Percentiles rank a stretch among this genome's conserved stretches.
Evolutionary conservation across 2,113 vertebrate genomes (phyloP).

Genomic region (Corythornis vintsioides): DNA sequence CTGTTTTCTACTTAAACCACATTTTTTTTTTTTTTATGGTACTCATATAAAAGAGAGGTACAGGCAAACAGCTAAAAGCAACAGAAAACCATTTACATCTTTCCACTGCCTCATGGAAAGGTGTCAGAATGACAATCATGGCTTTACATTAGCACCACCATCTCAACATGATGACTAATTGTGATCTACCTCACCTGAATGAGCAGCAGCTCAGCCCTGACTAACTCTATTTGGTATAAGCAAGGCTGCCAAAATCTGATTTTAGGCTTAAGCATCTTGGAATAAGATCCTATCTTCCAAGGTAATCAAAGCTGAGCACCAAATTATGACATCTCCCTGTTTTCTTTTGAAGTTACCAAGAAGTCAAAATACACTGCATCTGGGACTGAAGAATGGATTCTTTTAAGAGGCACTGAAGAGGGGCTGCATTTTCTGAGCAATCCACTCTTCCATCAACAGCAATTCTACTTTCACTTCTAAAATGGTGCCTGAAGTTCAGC

Average conservation of each 20-base stretch:
- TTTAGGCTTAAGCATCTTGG: neutral
- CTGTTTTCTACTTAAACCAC: neutral
- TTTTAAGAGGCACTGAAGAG: neutral
- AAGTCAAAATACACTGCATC: neutral
- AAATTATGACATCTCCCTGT: neutral
- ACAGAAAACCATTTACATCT: neutral
- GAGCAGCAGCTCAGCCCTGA: slow-evolving; percentile 41
- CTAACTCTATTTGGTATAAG: slow-evolving; percentile 35
- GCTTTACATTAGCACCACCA: neutral
- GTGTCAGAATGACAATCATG: neutral
- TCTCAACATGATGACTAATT: neutral
- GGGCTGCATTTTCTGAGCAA: neutral
- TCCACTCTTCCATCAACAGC: neutral
- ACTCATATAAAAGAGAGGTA: neutral
- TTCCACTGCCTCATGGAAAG: neutral
- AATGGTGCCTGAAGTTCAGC: neutral
- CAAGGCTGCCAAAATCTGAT: slow-evolving; percentile 40
- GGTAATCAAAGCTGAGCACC: slow-evolving; percentile 5
- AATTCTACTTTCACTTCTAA: neutral
- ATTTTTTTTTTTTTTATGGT: neutral
- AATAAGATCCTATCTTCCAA: slow-evolving; percentile 12
- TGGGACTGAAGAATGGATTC: neutral
- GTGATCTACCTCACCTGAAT: slow-evolving; percentile 38
- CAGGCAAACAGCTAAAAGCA: neutral
- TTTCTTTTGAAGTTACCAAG: neutral